Conservation (phyloP, 92 coral and sea anemone genomes). For the Porites divaricata region DNA sequence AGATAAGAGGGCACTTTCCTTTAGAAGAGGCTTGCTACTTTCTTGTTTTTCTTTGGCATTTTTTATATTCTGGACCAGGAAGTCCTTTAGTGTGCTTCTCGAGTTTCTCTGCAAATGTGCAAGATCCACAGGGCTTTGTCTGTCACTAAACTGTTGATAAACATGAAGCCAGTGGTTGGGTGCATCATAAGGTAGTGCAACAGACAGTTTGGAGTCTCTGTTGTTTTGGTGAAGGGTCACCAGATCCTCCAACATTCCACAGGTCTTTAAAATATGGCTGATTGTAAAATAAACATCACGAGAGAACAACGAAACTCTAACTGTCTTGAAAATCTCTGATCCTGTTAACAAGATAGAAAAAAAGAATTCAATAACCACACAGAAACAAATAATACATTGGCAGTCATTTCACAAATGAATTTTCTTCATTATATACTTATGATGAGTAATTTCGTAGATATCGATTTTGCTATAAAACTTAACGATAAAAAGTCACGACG, state of each 20-base stretch:
- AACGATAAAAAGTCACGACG: no score
- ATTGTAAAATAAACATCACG: constrained; percentile 83
- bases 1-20: constrained; percentile 60
- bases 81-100: constrained; percentile 56
- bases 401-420: background rate
- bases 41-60: constrained; percentile 63
- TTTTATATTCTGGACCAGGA: constrained; percentile 58
- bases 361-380: background rate
- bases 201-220: constrained; percentile 38
- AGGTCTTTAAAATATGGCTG: constrained; percentile 82
- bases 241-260: constrained; percentile 87
- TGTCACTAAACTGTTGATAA: constrained; percentile 68
- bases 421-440: no score
- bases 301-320: constrained; percentile 81
- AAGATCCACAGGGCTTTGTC: constrained; percentile 42
- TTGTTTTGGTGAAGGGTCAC: constrained; percentile 53
- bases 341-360: constrained; percentile 3
- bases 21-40: constrained; percentile 42
- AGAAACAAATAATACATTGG: background rate
- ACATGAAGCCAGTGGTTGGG: constrained; percentile 79
- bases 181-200: constrained; percentile 63
- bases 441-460: no score
- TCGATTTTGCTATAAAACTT: no score
- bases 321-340: constrained; percentile 69
- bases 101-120: constrained; percentile 49